phyloP scores from a whole-genome alignment of 2,797 vertebrate genomes.

The Odontamblyopus rebecca region DNA sequence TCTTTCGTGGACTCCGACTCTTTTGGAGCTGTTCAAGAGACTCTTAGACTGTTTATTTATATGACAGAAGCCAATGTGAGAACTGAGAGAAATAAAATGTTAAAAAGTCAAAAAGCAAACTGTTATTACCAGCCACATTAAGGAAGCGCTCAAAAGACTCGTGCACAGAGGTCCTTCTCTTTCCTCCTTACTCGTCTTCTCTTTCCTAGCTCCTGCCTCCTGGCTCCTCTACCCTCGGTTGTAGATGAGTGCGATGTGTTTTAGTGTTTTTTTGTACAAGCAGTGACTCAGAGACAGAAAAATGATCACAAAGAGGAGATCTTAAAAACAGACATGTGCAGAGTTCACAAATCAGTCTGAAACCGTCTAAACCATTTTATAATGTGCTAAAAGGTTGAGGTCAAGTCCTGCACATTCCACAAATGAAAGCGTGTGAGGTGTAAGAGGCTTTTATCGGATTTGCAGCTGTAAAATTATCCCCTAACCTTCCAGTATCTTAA shows the following conservation, averaged over 20 bases:
- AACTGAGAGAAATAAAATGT: too few relatives aligned
- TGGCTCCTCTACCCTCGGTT: constrained; percentile 14
- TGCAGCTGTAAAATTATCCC: not conserved
- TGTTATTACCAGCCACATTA: too few relatives aligned
- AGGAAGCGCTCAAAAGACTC: too few relatives aligned
- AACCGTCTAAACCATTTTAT: constrained; percentile 41
- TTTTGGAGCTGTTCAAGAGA: too few relatives aligned
- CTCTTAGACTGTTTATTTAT: too few relatives aligned
- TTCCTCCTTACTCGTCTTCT: constrained; percentile 9
- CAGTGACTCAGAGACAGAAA: constrained; percentile 8
- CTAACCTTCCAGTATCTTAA: too few relatives aligned
- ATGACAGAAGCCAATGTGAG: too few relatives aligned
- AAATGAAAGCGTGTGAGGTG: not conserved
- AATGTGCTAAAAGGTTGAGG: constrained; percentile 12
- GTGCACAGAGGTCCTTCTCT: not conserved
- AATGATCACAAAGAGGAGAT: constrained; percentile 13
- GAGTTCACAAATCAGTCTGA: constrained; percentile 9
- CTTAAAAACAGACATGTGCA: constrained; percentile 20
- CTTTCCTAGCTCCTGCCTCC: not conserved
- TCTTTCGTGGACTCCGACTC: too few relatives aligned
- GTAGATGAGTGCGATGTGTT: constrained; percentile 28
- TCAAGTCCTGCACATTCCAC: not conserved
- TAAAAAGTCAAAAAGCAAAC: too few relatives aligned
- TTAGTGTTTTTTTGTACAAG: constrained; percentile 17
- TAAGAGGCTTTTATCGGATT: not conserved